Conservation (phyloP, 2,113 vertebrate genomes). For the Mastomys coucha region DNA sequence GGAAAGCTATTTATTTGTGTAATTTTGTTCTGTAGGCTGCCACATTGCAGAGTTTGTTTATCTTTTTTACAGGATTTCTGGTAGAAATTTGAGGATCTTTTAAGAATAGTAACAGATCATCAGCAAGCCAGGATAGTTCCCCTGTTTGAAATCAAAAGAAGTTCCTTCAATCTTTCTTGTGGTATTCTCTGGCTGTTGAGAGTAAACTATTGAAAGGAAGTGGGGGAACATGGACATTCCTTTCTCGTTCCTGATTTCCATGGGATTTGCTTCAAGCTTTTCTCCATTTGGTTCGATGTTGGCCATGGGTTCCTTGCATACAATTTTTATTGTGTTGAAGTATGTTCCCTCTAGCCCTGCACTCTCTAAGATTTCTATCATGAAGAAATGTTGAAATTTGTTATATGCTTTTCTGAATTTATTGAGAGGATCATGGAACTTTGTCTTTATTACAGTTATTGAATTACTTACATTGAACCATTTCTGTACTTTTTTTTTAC, state of each 20-base stretch:
- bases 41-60: neutral
- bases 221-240: neutral
- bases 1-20: neutral
- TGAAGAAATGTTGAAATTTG: neutral
- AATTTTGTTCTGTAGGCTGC: neutral
- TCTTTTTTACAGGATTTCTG: neutral
- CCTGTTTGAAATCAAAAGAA: neutral
- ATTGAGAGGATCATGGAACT: neutral
- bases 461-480: neutral
- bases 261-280: neutral
- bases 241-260: neutral
- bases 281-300: neutral
- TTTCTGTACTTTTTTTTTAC: too few relatives aligned
- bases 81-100: neutral
- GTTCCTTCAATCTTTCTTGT: neutral
- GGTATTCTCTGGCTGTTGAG: neutral
- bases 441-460: neutral
- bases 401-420: neutral
- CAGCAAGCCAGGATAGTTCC: neutral
- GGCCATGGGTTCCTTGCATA: neutral
- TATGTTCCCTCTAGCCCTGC: neutral
- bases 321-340: neutral
- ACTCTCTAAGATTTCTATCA: neutral
- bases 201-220: neutral
- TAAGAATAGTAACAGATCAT: neutral